Evolutionary conservation across 2,888 invertebrate genomes (phyloP).

Genomic region (Melipona bicolor): DNA sequence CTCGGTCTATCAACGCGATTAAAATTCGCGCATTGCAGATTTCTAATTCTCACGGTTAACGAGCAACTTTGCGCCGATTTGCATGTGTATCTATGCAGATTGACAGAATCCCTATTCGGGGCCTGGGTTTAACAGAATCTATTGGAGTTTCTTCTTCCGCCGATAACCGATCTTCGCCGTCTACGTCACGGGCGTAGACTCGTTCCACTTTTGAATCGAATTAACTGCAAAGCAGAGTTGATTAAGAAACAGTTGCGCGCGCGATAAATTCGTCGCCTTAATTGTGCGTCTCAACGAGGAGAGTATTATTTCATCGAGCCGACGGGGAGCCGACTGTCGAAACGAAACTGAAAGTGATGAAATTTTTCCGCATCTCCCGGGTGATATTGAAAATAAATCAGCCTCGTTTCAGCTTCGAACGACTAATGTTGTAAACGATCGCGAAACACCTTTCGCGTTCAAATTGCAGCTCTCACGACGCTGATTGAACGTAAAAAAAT

Average conservation of each 20-base stretch:
- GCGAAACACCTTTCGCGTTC: background rate
- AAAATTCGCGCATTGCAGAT: constrained; percentile 11
- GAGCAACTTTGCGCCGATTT: constrained; percentile 10
- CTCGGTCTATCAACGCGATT: constrained; percentile 44
- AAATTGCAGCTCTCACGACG: background rate
- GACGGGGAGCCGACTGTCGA: background rate
- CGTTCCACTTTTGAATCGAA: background rate
- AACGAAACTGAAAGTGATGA: background rate
- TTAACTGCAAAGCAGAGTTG: background rate
- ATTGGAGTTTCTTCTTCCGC: background rate
- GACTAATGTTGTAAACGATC: background rate
- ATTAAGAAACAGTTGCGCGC: background rate
- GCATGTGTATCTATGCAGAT: constrained; percentile 35
- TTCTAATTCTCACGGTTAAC: constrained; percentile 47
- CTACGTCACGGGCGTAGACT: background rate
- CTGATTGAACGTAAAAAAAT: background rate
- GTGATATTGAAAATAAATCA: background rate
- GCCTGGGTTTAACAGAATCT: background rate
- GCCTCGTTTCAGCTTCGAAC: background rate
- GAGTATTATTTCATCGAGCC: background rate
- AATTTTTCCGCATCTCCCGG: too few relatives aligned
- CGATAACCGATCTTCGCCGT: background rate
- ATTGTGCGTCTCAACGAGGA: background rate
- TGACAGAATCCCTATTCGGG: background rate
- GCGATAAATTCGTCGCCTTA: background rate